These are phyloP conservation scores for Tromatobia lineatoria DNA, from an alignment of 2,888 invertebrate genomes.

Conservation along the genomic window DNA sequence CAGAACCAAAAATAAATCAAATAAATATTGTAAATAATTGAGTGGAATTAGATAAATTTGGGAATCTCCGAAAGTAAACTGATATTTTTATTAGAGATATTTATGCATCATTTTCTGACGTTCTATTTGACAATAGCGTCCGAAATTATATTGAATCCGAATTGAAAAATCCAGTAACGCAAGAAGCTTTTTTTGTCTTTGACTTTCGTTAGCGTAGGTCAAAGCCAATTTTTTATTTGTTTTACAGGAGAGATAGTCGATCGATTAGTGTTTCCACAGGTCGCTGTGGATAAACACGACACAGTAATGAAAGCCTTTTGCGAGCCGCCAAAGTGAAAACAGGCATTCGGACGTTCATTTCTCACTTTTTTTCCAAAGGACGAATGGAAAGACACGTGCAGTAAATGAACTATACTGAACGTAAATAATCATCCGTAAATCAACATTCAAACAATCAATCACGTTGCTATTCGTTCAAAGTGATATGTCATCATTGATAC, in stretches of 20 bases:
- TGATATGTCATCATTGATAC: conserved; percentile 11
- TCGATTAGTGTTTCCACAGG: conserved; percentile 35
- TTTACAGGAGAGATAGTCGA: conserved; percentile 21
- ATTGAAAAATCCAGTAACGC: not conserved
- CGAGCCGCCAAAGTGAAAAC: conserved; percentile 14
- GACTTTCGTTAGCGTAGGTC: conserved; percentile 51
- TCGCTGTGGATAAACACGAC: conserved; percentile 22
- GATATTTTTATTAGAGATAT: no score
- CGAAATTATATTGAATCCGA: no score
- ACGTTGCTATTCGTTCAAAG: not conserved
- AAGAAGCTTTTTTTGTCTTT: conserved; percentile 1
- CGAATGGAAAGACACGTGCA: not conserved
- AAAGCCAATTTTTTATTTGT: conserved; percentile 29
- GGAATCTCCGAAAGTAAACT: no score
- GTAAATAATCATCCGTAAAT: not conserved
- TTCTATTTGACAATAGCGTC: no score
- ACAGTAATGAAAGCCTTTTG: conserved; percentile 31
- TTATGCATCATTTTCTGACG: no score
- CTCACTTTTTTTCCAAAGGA: not conserved
- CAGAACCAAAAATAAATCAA: no score
- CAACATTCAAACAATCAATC: not conserved
- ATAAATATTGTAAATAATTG: no score
- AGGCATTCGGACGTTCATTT: not conserved
- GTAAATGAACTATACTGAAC: not conserved
- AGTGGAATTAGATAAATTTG: no score